Evolutionary conservation across 2,113 vertebrate species (phyloP), one percentile per base, ranked within the genome.

Genomic region (Odocoileus virginianus): DNA sequence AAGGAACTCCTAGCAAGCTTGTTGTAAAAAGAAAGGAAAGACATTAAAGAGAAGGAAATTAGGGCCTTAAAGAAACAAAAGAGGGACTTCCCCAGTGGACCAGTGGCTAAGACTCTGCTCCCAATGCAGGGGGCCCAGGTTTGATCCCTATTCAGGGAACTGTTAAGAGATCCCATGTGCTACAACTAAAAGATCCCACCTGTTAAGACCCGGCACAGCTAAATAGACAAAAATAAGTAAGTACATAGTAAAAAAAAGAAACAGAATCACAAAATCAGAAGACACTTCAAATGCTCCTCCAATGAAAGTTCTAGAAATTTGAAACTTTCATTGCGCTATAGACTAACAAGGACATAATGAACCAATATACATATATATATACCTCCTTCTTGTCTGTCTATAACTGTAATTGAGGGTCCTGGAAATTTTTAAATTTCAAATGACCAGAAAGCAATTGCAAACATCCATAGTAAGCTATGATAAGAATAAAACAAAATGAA

Each of bases 231-330:
- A 74, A 25, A 74, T 25, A 40, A 23, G 21, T 40, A 40, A 74
- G 67, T 74, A 74, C 40, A 74, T 10, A 36, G 21, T 74, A 3
- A 3, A 1, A 36, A 11, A 74, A 90, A 47, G 19, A 79, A 58
- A 58, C 13, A 60, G 58, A 82, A 92, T 40, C 78, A 82, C 61
- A 67, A 67, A 67, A 67, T 67, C 10, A 71, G 17, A 54, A 92
- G 12, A 67, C 50, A 83, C 58, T 92, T 64, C 17, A 54, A 54
- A 83, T 50, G 43, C n/a, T 83, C n/a, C n/a, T 92, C n/a, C 47
- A 83, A 54, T 5, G n/a, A 55, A 92, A 27, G 27, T 43, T 27
- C 58, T 92, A 83, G 78, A 92, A 55, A 92, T 92, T 33, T 92
- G 17, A 83, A 92, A 67, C 27, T 67, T 92, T 17, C 47, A 12